Evolutionary conservation across 2,888 invertebrate genomes (phyloP).

Genomic region (Hirtodrosophila trivittata): DNA sequence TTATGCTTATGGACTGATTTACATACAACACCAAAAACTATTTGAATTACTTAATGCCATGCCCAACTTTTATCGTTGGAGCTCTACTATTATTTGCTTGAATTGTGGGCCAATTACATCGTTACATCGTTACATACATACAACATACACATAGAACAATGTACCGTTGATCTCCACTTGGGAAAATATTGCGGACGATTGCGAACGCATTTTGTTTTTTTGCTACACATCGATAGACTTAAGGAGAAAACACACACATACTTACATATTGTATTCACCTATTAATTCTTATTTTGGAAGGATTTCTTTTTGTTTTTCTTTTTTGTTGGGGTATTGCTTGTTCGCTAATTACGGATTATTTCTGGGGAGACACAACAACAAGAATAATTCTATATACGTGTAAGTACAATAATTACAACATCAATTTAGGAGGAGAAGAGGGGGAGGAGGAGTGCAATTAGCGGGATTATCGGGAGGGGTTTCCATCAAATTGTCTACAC

Average conservation of each 20-base stretch:
- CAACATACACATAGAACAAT: conserved; percentile 35
- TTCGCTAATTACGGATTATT: not conserved
- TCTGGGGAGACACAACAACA: conserved; percentile 18
- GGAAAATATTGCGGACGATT: not conserved
- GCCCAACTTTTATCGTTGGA: conserved; percentile 1
- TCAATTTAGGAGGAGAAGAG: conserved; percentile 52
- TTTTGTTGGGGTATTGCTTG: not conserved
- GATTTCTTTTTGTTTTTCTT: not conserved
- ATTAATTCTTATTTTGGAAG: conserved; percentile 16
- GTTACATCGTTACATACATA: conserved; percentile 28
- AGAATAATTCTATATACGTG: conserved; percentile 32
- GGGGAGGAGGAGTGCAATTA: not conserved
- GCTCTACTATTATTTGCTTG: conserved; percentile 11
- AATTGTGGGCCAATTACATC: conserved; percentile 46
- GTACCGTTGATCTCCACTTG: not conserved
- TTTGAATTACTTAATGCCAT: conserved; percentile 37
- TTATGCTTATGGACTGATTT: conserved; percentile 52
- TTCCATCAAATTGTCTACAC: conserved; percentile 40
- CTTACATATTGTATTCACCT: conserved; percentile 61
- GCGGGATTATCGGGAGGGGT: not conserved
- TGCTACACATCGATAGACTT: conserved; percentile 32
- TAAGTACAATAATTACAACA: conserved; percentile 61
- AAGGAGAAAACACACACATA: conserved; percentile 51
- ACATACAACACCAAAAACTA: conserved; percentile 75
- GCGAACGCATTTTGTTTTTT: conserved; percentile 7